Conservation (phyloP, 2,113 vertebrate genomes). For the Leptocoma aspasia region DNA sequence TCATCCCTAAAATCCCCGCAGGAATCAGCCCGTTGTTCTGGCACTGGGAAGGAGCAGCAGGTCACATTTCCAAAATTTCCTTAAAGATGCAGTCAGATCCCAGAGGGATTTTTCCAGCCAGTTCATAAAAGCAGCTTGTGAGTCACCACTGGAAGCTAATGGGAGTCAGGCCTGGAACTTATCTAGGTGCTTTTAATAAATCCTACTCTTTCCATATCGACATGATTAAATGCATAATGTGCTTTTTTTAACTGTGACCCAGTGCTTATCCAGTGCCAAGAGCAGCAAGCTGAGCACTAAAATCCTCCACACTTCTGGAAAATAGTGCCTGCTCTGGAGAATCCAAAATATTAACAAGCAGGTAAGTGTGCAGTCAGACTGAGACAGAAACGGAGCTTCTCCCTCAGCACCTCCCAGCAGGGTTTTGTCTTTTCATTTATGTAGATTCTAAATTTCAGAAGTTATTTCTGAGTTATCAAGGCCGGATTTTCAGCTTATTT, state of each 20-base stretch:
- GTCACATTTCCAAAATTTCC: not conserved
- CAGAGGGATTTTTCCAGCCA: slow-evolving; percentile 23
- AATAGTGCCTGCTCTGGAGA: not conserved
- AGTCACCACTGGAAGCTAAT: not conserved
- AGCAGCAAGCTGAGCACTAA: not conserved
- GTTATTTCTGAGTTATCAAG: accelerated
- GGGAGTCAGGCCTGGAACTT: slow-evolving; percentile 31
- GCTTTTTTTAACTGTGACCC: not conserved
- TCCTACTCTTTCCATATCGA: not conserved
- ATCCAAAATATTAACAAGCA: not conserved
- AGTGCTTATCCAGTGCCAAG: not conserved
- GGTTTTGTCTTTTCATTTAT: not conserved
- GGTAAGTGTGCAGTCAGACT: not conserved
- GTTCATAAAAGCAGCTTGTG: not conserved
- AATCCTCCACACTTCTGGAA: not conserved
- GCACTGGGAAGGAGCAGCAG: not conserved
- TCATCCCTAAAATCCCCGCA: not conserved
- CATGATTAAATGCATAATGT: not conserved
- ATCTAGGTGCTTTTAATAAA: slow-evolving; percentile 21
- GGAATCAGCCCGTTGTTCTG: not conserved
- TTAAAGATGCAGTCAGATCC: not conserved
- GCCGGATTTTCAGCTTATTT: not conserved
- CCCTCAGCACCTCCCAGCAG: too few species aligned
- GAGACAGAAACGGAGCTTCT: not conserved
- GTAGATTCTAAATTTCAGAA: not conserved